Evolutionary conservation across 2,888 invertebrate species (phyloP), one percentile per base, ranked within the genome.

Genomic region (Carpatolechia fugitivella): DNA sequence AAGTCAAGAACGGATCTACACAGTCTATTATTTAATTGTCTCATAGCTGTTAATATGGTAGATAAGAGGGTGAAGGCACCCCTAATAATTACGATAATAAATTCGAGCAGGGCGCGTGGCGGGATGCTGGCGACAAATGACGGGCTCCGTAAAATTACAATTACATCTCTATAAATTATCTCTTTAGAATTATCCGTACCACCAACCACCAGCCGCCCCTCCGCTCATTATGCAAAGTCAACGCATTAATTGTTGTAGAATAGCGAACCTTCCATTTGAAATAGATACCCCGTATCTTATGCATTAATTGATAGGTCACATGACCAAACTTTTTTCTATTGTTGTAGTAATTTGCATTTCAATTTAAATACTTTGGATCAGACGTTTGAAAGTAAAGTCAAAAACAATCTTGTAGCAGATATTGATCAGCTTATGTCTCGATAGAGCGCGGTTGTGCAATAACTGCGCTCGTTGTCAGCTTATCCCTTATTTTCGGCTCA

Each of bases 71-170:
- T 81, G 73, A 64, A 59, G 63, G 64, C 70, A 77, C 82, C 84
- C 84, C 68, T 76, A 78, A 82, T 81, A 80, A 81, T 80, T 79
- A 75, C 79, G 78, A 83, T 82, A 88, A 88, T 89, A 86, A 86
- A 87, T 86, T 82, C 74, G 68, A 64, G 57, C 69, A 66, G 74
- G 71, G 76, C 87, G 85, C 88, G 89, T 88, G 85, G 72, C 88
- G 83, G 89, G 90, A 89, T 88, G 89, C 89, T 89, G 89, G 82
- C 83, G 90, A 90, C 90, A 90, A 90, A 90, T 89, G 77, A 83
- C 72, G 72, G 78, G 77, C 67, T 70, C 82, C 87, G 86, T 90
- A 82, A 90, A 89, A 90, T 89, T 86, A 84, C 78, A 81, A 87
- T 87, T 86, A 87, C 82, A 78, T 85, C 80, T 82, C 80, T 81